A percentile compares a stretch with the other conserved stretches of the same genome.
Conservation (phyloP, 2,113 vertebrate species). For the Ammospiza nelsoni region DNA sequence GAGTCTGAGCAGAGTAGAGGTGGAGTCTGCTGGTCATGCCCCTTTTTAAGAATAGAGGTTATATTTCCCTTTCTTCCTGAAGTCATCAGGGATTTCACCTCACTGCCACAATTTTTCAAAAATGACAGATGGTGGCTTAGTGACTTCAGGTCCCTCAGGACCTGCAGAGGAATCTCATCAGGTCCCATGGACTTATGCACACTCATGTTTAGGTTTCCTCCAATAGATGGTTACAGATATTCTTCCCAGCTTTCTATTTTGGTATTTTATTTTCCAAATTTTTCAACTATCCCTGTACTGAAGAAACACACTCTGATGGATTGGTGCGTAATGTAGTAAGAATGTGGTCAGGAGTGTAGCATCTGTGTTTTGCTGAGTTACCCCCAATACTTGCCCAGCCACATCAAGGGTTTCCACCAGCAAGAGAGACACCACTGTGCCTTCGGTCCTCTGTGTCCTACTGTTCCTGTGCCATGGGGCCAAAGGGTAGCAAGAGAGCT, state of each 20-base stretch:
- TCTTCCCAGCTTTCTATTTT: neutral
- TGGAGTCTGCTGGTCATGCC: neutral
- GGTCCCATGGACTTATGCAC: neutral
- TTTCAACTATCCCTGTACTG: neutral
- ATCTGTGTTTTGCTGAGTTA: neutral
- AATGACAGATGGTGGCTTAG: neutral
- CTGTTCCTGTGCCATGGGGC: neutral
- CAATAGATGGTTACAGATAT: neutral
- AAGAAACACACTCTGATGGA: neutral
- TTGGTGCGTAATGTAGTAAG: neutral
- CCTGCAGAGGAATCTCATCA: neutral
- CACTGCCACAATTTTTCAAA: neutral
- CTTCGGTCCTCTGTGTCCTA: neutral
- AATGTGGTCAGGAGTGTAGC: neutral
- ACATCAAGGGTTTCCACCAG: neutral
- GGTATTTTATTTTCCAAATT: neutral
- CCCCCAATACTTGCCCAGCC: neutral
- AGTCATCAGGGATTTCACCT: neutral
- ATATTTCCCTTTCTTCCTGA: neutral
- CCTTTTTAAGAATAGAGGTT: neutral
- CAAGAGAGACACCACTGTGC: accelerated
- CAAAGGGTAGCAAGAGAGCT: neutral
- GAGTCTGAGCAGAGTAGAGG: too few species aligned
- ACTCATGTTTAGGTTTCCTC: neutral
- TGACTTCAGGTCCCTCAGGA: neutral